phyloP scores from a whole-genome alignment of 1,140 invertebrate species.

The Pissodes strobi region DNA sequence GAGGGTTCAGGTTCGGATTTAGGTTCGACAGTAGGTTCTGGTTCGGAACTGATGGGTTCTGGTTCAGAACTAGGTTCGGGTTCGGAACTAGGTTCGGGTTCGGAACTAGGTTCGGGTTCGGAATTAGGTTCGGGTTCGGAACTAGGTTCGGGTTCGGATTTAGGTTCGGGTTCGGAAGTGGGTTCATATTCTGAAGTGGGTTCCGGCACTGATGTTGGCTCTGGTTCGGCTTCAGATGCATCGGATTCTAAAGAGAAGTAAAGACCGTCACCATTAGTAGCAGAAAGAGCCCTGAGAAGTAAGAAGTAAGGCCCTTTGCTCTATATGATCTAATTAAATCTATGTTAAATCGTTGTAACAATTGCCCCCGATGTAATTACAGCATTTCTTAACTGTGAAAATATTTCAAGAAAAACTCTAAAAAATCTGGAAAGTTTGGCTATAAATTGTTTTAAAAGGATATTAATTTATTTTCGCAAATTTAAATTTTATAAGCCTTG shows the following conservation, averaged over 20 bases:
- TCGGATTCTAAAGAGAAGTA: conserved; percentile 49
- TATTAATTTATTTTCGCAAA: no score
- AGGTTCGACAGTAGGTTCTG: conserved; percentile 54
- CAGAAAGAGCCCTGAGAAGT: conserved; percentile 29
- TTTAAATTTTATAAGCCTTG: no score
- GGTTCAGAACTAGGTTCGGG: conserved; percentile 54
- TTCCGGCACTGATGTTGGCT: conserved; percentile 52
- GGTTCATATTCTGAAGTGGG: conserved; percentile 54
- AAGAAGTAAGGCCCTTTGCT: neutral
- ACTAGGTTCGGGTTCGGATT: conserved; percentile 54
- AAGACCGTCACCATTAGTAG: conserved; percentile 56
- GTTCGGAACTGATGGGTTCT: conserved; percentile 50
- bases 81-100: conserved; percentile 53
- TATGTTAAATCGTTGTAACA: neutral
- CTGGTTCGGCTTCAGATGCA: conserved; percentile 45
- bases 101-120: conserved; percentile 51
- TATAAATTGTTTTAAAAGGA: no score
- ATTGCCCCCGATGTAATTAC: no score
- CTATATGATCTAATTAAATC: neutral
- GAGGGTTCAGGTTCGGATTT: conserved; percentile 53
- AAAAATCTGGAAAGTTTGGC: no score
- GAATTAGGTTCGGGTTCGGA: conserved; percentile 51
- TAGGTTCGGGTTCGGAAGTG: conserved; percentile 57
- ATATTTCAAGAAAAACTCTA: no score
- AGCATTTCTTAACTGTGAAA: no score